Percentiles rank a stretch among this genome's conserved stretches.
Conservation (phyloP, 2,113 vertebrate genomes). For the Harpagus bidentatus region DNA sequence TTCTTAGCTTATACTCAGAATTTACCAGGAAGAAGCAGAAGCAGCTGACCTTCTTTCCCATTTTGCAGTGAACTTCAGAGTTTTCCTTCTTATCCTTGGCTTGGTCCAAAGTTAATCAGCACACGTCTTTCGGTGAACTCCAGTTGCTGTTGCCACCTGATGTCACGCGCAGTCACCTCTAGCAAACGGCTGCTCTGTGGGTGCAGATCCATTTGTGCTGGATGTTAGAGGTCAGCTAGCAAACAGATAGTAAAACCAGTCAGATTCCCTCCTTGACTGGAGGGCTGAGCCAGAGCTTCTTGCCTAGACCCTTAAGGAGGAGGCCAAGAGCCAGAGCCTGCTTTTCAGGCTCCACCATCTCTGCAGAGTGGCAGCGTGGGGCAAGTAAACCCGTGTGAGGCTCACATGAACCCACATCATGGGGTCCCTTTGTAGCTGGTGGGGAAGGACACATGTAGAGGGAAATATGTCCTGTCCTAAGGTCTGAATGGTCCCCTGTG, state of each 20-base stretch:
- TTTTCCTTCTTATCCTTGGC: background rate
- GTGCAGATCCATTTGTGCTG: background rate
- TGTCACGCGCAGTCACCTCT: fast-evolving
- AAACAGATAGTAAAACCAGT: background rate
- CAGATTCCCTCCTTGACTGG: background rate
- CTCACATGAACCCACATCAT: background rate
- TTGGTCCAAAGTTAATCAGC: background rate
- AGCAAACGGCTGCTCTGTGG: background rate
- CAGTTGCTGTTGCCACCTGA: background rate
- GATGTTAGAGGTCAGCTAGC: background rate
- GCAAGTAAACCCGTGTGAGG: background rate
- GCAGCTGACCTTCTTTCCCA: background rate
- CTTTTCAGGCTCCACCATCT: background rate
- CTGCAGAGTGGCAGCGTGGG: background rate
- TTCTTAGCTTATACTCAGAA: background rate
- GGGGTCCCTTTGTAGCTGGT: background rate
- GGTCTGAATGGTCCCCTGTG: background rate
- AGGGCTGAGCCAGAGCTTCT: background rate
- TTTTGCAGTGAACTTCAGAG: background rate
- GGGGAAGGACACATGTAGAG: background rate
- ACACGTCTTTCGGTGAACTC: background rate
- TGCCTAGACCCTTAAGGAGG: background rate
- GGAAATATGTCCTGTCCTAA: background rate
- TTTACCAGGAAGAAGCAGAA: background rate
- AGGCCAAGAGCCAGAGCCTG: background rate